phyloP scores from a whole-genome alignment of 2,797 vertebrate species.

The Oryzias sinensis region DNA sequence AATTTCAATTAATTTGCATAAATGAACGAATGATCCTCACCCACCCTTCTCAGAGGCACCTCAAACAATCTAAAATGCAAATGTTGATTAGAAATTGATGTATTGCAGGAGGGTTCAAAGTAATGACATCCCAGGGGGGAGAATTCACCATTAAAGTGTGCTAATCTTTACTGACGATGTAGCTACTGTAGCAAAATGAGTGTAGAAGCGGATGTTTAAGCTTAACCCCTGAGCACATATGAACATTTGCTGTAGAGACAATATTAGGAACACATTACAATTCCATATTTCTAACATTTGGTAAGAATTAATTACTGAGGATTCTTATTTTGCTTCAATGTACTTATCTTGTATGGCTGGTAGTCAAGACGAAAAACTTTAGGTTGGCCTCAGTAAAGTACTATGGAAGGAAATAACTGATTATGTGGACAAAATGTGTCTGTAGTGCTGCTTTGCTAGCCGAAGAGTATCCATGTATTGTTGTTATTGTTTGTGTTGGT shows the following conservation, averaged over 20 bases:
- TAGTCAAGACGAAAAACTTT: too few relatives aligned
- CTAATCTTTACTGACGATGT: conserved; percentile 50
- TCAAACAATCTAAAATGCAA: conserved; percentile 66
- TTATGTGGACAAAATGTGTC: too few relatives aligned
- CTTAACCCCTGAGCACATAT: conserved; percentile 24
- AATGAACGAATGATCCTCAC: conserved; percentile 43
- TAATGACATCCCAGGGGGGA: conserved; percentile 69
- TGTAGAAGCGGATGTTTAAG: conserved; percentile 46
- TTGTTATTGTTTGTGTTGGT: too few relatives aligned
- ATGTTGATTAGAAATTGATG: conserved; percentile 79
- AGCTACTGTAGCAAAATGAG: conserved; percentile 39
- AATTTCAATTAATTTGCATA: conserved; percentile 74
- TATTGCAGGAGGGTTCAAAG: conserved; percentile 70
- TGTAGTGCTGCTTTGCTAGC: too few relatives aligned
- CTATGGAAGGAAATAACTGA: too few relatives aligned
- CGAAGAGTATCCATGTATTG: too few relatives aligned
- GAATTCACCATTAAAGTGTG: conserved; percentile 36
- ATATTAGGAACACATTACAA: conserved; percentile 38
- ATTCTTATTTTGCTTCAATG: conserved; percentile 10
- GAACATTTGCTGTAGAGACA: conserved; percentile 31
- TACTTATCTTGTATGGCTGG: background rate
- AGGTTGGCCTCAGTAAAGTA: too few relatives aligned
- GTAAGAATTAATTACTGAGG: background rate
- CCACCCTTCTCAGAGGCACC: conserved; percentile 29
- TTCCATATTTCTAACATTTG: conserved; percentile 5